Evolutionary conservation across 2,797 vertebrate species (phyloP).

Genomic region (Danio kyathit): DNA sequence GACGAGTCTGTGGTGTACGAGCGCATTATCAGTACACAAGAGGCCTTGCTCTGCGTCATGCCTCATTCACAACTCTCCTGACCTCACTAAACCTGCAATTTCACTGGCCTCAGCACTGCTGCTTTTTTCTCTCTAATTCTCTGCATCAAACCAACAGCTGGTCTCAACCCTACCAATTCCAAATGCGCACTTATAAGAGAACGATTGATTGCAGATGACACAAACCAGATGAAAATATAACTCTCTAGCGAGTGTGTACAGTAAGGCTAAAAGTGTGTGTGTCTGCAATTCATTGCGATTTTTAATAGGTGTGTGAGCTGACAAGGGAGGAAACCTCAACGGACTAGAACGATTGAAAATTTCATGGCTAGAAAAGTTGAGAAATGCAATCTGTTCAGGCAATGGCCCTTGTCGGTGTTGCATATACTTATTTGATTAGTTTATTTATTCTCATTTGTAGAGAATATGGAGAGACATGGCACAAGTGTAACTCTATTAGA

Average conservation of each 20-base stretch:
- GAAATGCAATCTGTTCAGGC: conserved; percentile 28
- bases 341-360: conserved; percentile 22
- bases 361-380: conserved; percentile 33
- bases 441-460: neutral
- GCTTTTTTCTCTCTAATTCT: conserved; percentile 15
- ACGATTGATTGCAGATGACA: conserved; percentile 8
- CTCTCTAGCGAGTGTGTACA: neutral
- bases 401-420: neutral
- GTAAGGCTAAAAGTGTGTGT: neutral
- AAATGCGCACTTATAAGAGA: neutral
- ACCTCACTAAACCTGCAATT: conserved; percentile 51
- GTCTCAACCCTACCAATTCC: neutral
- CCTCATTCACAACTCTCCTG: conserved; percentile 5
- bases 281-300: conserved; percentile 4
- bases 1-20: conserved; percentile 27
- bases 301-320: conserved; percentile 29
- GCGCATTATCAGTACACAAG: conserved; percentile 40
- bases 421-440: conserved; percentile 5
- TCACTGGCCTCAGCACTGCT: conserved; percentile 3
- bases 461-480: neutral
- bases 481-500: neutral
- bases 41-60: conserved; percentile 1
- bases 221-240: conserved; percentile 9
- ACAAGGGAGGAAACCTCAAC: conserved; percentile 16
- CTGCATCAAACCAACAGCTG: neutral